Evolutionary conservation across 2,113 vertebrate species (phyloP), one percentile per base, ranked within the genome.

Genomic region (Alectura lathami): DNA sequence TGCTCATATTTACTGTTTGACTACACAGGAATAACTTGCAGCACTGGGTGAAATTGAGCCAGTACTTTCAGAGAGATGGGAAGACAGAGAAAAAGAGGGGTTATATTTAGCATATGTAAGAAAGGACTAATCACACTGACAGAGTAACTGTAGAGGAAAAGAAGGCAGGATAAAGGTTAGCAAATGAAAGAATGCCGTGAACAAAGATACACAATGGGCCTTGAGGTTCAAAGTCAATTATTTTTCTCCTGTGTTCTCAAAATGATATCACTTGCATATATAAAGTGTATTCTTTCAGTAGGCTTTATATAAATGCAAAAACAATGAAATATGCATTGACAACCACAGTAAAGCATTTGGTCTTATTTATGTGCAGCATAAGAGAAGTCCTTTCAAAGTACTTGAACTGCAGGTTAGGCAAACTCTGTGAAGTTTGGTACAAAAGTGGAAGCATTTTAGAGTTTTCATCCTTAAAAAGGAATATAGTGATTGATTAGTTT

Each of bases 401-500:
- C 57, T 87, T 93, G 82, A 95, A 89, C 87, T 43, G n/a, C 51
- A 68, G 77, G 40, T 82, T 82, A 87, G 38, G 30, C 60, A 68
- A 91, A 75, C 40, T 68, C 12, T 59, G 17, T 84, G 74, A 94
- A 95, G 70, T 23, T 87, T 69, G 56, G 38, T 84, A 53, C 54
- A 91, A 91, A 92, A 91, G 40, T 15, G 67, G 85, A 90, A 83
- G 21, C 2, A 1, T 40, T 86, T 82, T 74, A 57, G 74, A 59
- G 17, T 59, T 86, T 91, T 87, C 47, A 3, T 56, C 78, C 64
- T 87, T 89, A 51, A 70, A 88, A 92, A 75, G 40, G 54, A 83
- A 48, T 36, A 63, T 17, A 34, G 36, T 36, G 36, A 47, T 24
- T 0, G 3, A 32, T 43, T 48, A 43, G 27, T n/a, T 77, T 84